These are phyloP conservation scores for Helogale parvula DNA, from an alignment of 2,113 vertebrate species.

Conservation along the genomic window DNA sequence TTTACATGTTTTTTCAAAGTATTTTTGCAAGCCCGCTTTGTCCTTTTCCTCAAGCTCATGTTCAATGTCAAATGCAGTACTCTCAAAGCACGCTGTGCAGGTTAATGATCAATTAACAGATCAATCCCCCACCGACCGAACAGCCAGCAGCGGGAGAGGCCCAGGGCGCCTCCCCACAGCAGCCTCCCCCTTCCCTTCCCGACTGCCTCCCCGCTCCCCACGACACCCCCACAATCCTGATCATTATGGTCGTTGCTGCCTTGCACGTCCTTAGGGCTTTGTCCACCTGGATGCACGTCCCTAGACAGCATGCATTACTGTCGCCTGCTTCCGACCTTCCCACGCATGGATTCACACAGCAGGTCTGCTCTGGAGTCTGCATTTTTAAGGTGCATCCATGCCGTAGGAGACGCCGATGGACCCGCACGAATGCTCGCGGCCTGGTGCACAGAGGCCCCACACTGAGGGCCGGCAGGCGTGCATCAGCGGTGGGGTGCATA, in stretches of 20 bases:
- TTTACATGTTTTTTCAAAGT: not conserved
- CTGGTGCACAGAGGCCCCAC: not conserved
- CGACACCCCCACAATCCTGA: not conserved
- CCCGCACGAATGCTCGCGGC: no score
- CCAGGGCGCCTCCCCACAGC: not conserved
- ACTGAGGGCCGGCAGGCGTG: rapidly evolving
- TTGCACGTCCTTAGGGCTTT: not conserved
- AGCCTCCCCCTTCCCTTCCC: not conserved
- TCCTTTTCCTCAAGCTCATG: not conserved
- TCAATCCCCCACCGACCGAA: not conserved
- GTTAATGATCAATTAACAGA: not conserved
- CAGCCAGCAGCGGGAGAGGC: not conserved
- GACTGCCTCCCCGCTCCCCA: not conserved
- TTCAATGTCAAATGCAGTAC: not conserved
- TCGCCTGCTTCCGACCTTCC: not conserved
- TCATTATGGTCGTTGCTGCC: not conserved
- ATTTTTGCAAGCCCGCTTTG: not conserved
- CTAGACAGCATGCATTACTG: not conserved
- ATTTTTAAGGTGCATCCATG: not conserved
- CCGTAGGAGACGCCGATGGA: not conserved
- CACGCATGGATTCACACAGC: rapidly evolving
- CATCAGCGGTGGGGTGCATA: not conserved
- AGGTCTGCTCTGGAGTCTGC: not conserved
- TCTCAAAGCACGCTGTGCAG: not conserved
- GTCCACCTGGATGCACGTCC: not conserved